These are phyloP conservation scores for Sebastes steindachneri DNA, from an alignment of 2,797 vertebrate species.

Conservation along the genomic window DNA sequence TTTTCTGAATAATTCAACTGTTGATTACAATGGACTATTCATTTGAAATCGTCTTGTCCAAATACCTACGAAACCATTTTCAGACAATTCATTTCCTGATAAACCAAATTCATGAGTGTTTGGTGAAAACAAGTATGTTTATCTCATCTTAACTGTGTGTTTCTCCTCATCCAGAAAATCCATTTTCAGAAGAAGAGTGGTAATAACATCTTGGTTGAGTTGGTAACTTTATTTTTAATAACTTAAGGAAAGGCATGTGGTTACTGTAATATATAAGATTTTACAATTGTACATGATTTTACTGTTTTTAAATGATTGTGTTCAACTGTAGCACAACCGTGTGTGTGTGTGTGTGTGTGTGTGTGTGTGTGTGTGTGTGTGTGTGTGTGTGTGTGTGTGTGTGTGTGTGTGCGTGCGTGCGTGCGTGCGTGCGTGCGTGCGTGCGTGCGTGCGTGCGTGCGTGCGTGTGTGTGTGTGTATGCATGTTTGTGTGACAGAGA, in stretches of 20 bases:
- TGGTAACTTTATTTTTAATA: not conserved
- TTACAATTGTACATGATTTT: not conserved
- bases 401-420: too few species aligned
- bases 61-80: not conserved
- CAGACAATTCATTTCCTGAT: not conserved
- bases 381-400: not conserved
- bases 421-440: fast-evolving
- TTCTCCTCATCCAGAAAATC: not conserved
- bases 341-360: not conserved
- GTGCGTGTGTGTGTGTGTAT: fast-evolving
- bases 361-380: not conserved
- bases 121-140: not conserved
- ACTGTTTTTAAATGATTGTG: not conserved
- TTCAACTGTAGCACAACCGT: too few species aligned
- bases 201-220: not conserved
- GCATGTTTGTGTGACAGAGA: not conserved
- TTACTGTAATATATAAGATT: not conserved
- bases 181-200: not conserved
- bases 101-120: not conserved
- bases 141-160: not conserved
- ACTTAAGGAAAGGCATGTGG: not conserved
- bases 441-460: fast-evolving
- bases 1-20: not conserved
- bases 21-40: not conserved
- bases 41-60: not conserved